Base-by-base conservation (phyloP, 1,140 invertebrate genomes). In the Scaptomyza hsui region DNA sequence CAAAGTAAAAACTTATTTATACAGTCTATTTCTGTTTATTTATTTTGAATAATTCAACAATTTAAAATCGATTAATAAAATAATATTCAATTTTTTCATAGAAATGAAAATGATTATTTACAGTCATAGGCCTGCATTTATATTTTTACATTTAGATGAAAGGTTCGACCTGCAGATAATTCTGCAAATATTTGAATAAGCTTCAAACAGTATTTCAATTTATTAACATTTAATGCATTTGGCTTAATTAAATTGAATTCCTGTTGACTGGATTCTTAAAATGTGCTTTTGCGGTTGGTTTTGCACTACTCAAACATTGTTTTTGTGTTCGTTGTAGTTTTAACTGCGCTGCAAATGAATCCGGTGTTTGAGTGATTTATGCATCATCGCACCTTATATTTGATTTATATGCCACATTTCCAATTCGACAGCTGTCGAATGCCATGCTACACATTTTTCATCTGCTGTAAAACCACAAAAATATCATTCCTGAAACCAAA, bases 351-450 rank as follows among this genome's bases (percentile, higher is more conserved):
- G 52, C 21, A 26, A 42, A 24, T 55, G 52, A 41, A 24, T 42
- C 21, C 35, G 13, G 21, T 26, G 42, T 29, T 55, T 55, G 37
- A 55, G 52, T 55, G 52, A 41, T 55, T 55, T 55, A 55, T 55
- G 63, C 68, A 60, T 42, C 44, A 72, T 62, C 55, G 52, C 64
- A 61, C 63, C 68, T 45, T 56, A 51, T 65, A 57, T 76, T 85
- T 86, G 76, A 83, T 83, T 83, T 73, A 86, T 78, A 72, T 83
- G 77, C 63, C 81, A 61, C 57, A 53, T 53, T 62, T 6, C 37
- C 16, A 42, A 37, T 26, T 55, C 52, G 52, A 41, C 52, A 55
- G 52, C 42, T 24, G 39, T 60, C 57, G 57, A 60, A 56, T 64
- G 29, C 26, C 42, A 15, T 47, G 19, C 52, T 18, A 9, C 39